Conservation (phyloP, 1,140 invertebrate species). For the Anadara kagoshimensis region DNA sequence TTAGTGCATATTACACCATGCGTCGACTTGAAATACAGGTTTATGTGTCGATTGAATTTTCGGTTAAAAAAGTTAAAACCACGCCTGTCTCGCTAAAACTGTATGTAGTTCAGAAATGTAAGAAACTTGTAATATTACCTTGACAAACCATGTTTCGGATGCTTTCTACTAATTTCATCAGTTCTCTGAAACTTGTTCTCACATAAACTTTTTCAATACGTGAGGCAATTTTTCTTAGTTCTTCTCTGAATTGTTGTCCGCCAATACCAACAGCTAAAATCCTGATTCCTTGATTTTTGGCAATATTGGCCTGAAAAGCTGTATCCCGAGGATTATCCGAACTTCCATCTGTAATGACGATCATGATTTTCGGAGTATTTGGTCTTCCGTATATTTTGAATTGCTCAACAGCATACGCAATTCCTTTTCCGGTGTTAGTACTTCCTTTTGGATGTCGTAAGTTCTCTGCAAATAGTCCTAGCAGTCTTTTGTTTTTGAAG, state of each 20-base stretch:
- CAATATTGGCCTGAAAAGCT: slow-evolving; percentile 48
- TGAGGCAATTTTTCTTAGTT: slow-evolving; percentile 58
- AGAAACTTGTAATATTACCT: slow-evolving; percentile 52
- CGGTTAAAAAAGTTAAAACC: too few species aligned
- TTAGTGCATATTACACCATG: too few species aligned
- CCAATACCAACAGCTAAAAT: slow-evolving; percentile 59
- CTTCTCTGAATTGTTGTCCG: slow-evolving; percentile 44
- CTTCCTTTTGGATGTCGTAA: slow-evolving; percentile 57
- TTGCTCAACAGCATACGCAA: slow-evolving; percentile 47
- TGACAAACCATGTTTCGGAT: slow-evolving; percentile 59
- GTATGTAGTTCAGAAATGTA: too few species aligned
- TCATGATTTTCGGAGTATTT: slow-evolving; percentile 52
- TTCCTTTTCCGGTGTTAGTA: slow-evolving; percentile 61
- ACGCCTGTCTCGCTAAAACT: too few species aligned
- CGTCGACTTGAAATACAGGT: too few species aligned
- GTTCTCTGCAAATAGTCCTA: slow-evolving; percentile 40
- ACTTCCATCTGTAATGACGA: slow-evolving; percentile 66
- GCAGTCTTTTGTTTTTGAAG: slow-evolving; percentile 48
- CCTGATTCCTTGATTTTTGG: slow-evolving; percentile 54
- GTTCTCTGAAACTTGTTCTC: slow-evolving; percentile 50
- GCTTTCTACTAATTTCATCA: slow-evolving; percentile 50
- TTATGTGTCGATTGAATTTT: too few species aligned
- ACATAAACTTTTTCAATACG: slow-evolving; percentile 51
- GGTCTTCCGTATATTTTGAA: slow-evolving; percentile 44
- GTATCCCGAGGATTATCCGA: slow-evolving; percentile 56